phyloP scores from a whole-genome alignment of 2,113 vertebrate species.

The Mastomys coucha region DNA sequence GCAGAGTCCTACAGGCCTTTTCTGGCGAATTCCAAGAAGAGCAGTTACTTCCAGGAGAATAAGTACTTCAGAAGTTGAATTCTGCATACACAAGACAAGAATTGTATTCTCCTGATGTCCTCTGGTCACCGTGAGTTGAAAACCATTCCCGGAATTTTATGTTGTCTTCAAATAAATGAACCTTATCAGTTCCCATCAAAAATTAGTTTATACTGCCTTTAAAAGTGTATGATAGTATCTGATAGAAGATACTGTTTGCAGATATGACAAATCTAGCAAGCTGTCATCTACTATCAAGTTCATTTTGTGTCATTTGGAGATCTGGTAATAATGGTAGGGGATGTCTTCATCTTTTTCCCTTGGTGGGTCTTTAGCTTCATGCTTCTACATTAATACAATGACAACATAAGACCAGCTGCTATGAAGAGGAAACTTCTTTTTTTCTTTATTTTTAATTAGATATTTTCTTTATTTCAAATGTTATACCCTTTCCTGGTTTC shows the following conservation, averaged over 20 bases:
- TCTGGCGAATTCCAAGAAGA: neutral
- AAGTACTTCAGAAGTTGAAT: neutral
- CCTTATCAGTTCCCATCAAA: neutral
- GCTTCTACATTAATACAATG: neutral
- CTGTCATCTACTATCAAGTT: neutral
- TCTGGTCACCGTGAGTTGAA: neutral
- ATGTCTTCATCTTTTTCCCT: conserved; percentile 12
- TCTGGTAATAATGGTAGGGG: conserved; percentile 11
- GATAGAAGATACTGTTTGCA: neutral
- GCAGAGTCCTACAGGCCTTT: neutral
- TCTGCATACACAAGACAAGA: neutral
- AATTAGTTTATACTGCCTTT: neutral
- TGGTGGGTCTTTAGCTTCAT: neutral
- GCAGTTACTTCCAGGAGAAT: neutral
- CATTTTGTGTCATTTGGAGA: neutral
- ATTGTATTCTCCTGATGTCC: neutral
- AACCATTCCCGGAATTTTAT: neutral
- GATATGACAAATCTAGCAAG: conserved; percentile 32
- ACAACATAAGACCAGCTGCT: neutral
- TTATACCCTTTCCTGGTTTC: no score
- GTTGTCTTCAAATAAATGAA: neutral
- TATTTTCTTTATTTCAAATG: no score
- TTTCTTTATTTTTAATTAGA: no score
- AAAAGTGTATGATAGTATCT: neutral
- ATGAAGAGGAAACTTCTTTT: neutral